Conservation (phyloP, 2,797 vertebrate genomes). For the Leuciscus waleckii region DNA sequence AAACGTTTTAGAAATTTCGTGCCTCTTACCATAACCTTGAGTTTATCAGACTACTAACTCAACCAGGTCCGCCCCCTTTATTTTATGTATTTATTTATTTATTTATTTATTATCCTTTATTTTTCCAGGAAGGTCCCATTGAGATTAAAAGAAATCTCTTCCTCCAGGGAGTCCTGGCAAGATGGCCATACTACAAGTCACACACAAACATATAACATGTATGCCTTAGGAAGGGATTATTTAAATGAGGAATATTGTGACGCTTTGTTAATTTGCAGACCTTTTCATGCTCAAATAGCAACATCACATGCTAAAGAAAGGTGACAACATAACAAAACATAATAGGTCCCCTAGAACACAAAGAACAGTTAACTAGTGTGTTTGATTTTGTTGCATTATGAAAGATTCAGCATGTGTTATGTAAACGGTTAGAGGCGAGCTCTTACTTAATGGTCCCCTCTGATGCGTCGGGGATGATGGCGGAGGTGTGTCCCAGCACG, state of each 20-base stretch:
- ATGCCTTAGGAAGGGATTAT: background rate
- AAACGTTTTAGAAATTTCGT: background rate
- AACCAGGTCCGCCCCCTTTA: background rate
- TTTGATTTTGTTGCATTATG: background rate
- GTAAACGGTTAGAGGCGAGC: background rate
- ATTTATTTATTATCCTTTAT: no score
- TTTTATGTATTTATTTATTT: background rate
- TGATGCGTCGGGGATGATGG: slow-evolving; percentile 87
- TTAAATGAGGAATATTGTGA: background rate
- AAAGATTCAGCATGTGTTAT: background rate
- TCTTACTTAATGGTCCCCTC: slow-evolving; percentile 96
- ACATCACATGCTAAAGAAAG: background rate
- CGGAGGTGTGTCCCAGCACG: slow-evolving; percentile 96
- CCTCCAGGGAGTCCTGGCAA: no score
- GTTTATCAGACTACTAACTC: background rate
- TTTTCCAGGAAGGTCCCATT: no score
- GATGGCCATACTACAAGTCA: no score
- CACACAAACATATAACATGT: no score
- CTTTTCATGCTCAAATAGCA: background rate
- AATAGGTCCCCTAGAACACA: background rate
- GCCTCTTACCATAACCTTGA: background rate
- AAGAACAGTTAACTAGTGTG: background rate
- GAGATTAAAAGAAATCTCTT: no score
- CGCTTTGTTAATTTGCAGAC: background rate
- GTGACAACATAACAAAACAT: background rate